Percentiles rank a stretch among this genome's conserved stretches.
Evolutionary conservation across 1,140 invertebrate genomes (phyloP).

Genomic region (Zaprionus nigranus): DNA sequence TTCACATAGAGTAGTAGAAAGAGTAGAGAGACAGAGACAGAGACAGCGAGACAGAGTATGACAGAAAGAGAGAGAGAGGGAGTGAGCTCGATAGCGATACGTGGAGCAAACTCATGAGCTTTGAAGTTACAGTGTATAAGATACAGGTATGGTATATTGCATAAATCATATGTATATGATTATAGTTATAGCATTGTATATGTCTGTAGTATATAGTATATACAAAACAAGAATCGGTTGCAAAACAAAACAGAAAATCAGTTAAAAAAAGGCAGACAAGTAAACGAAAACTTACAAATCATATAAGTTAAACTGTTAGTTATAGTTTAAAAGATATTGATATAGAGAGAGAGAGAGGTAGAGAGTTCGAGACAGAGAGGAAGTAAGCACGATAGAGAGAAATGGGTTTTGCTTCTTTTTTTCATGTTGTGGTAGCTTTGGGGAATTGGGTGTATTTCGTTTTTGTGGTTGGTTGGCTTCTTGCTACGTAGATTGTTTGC

Average conservation of each 20-base stretch:
- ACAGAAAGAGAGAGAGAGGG: background rate
- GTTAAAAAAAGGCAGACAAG: slow-evolving; percentile 53
- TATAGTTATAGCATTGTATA: slow-evolving; percentile 15
- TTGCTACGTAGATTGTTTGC: slow-evolving; percentile 29
- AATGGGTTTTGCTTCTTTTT: slow-evolving; percentile 40
- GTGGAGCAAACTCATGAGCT: slow-evolving; percentile 80
- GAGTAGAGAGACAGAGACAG: background rate
- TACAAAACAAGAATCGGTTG: slow-evolving; percentile 25
- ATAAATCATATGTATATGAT: slow-evolving; percentile 46
- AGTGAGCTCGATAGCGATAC: slow-evolving; percentile 70
- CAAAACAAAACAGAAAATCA: slow-evolving; percentile 32
- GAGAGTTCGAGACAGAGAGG: no score
- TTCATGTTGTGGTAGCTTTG: slow-evolving; percentile 21
- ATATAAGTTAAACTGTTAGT: slow-evolving; percentile 51
- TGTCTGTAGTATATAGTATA: slow-evolving; percentile 13
- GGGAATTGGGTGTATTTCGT: slow-evolving; percentile 44
- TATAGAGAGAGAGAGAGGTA: slow-evolving; percentile 20
- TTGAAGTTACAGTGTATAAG: slow-evolving; percentile 81
- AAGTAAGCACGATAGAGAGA: slow-evolving; percentile 19
- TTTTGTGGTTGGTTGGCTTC: slow-evolving; percentile 23
- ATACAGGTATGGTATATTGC: slow-evolving; percentile 56
- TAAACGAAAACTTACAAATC: slow-evolving; percentile 49
- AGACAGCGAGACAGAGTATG: background rate
- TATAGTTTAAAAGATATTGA: slow-evolving; percentile 1
- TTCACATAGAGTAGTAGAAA: background rate